Base-by-base conservation (phyloP, 35 echinoderm and acorn worm species). In the Lytechinus pictus region DNA sequence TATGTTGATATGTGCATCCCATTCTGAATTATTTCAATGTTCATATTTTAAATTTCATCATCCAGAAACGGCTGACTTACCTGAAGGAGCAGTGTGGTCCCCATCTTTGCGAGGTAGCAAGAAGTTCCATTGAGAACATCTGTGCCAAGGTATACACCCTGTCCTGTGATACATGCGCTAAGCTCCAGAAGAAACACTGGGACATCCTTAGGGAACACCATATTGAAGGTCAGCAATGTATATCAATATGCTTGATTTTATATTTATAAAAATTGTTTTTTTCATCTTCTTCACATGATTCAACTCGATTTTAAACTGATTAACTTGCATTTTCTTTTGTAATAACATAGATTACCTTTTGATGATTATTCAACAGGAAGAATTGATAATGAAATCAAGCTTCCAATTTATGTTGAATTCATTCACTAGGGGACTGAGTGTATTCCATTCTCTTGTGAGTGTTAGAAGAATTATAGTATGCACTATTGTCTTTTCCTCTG, bases 51-150 rank as follows among this genome's bases (percentile, higher is more conserved):
- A 33, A 19, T 90, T 93, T 24, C 53, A 33, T 54, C 10, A 19
- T 93, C 53, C 95, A 99, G 98, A 97, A 99, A 96, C 94, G 98
- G 27, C 89, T 99, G 56, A 94, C 97, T 11, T 96, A 99, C 87
- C 95, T 99, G 87, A 99, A 99, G 94, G 96, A 97, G 90, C 97
- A 99, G 94, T 99, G 98, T 94, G 98, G 98, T 6, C 96, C 97
- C 10, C 98, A 99, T 95, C 92, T 99, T 12, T 87, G 91, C 86
- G 91, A 95, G 2, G 98, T 97, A 88, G 98, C 97, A 53, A 95
- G 96, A 54, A 93, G 95, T n/a, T 99, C 98, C 9, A 97, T 99
- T 10, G 98, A 99, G 86, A 94, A 96, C 86, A 99, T 99, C 88
- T 99, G 98, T 95, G 94, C 95, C 86, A 99, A 99, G 88, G 96